Evolutionary conservation across 2,888 invertebrate species (phyloP), one percentile per base, ranked within the genome.

Genomic region (Lasioglossum malachurum): DNA sequence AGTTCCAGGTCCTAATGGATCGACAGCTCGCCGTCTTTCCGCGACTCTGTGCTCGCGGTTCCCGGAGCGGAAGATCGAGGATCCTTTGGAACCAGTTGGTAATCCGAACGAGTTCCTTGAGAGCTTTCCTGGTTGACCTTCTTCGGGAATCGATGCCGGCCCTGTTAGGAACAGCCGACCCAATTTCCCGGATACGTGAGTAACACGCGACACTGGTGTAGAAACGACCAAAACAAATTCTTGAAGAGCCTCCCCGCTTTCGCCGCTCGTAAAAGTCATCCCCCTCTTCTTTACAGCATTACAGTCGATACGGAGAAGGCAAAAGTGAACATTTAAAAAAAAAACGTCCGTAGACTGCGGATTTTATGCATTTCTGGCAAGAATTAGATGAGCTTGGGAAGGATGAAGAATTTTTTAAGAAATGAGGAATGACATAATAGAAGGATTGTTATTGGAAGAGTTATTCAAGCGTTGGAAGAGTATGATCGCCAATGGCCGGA

Each of bases 141-240:
- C 64, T 81, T 81, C 75, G 78, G 86, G 86, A 86, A 86, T 86
- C 86, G 86, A 86, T 86, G 86, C 35, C 53, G 86, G 53, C 86
- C 85, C 80, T 86, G 86, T 86, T 86, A 75, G 74, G 86, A 80
- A 69, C 86, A 69, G 74, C 31, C 81, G 86, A 86, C 86, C 86
- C 72, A 86, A 86, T 86, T 86, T 78, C 81, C 44, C 75, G 77
- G 80, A 75, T 73, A 81, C 81, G 46, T 80, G 71, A 69, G 78
- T 46, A 44, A 67, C 86, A 86, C 86, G 86, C 86, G 78, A 86
- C 75, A 76, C 44, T 4, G 46, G 46, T 71, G 49, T 69, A 74
- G 35, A 53, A 75, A 71, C 77, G 78, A 44, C 31, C 31, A 81
- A 78, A 85, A 81, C 86, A 78, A 85, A 86, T 81, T 81, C 78